These are phyloP conservation scores for Sweltsa coloradensis DNA, from an alignment of 1,140 invertebrate species.

Conservation along the genomic window DNA sequence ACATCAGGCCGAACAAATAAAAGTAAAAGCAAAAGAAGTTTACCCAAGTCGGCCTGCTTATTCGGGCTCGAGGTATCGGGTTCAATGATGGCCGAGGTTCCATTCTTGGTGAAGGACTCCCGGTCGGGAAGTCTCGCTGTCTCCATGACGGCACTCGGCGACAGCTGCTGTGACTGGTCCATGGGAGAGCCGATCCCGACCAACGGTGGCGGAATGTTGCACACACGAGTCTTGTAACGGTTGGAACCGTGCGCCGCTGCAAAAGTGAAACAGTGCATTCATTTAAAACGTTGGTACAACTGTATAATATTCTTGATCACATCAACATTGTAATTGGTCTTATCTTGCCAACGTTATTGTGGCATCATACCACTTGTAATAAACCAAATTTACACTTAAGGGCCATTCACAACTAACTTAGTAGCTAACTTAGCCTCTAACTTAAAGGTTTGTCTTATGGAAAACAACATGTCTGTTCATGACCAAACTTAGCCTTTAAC, in stretches of 20 bases:
- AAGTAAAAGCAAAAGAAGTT: no score
- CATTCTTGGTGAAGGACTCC: neutral
- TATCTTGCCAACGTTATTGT: no score
- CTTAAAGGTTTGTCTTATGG: no score
- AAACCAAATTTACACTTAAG: no score
- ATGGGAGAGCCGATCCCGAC: constrained; percentile 29
- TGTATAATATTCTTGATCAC: no score
- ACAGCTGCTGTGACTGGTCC: constrained; percentile 3
- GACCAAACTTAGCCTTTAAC: no score
- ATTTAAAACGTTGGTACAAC: neutral
- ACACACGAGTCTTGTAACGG: constrained; percentile 37
- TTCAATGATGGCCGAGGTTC: constrained; percentile 27
- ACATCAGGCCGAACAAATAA: neutral
- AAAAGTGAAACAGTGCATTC: constrained; percentile 11
- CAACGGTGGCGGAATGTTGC: constrained; percentile 35
- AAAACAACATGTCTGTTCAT: no score
- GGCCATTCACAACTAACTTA: no score
- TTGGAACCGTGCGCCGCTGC: constrained; percentile 31
- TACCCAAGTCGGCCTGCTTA: constrained; percentile 17
- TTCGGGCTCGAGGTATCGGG: constrained; percentile 34
- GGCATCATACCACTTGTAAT: no score
- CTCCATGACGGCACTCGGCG: neutral
- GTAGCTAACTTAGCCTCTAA: no score
- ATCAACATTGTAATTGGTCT: no score
- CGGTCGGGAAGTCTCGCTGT: neutral